Conservation (phyloP, 2,113 vertebrate species). For the Typhlomys cinereus region DNA sequence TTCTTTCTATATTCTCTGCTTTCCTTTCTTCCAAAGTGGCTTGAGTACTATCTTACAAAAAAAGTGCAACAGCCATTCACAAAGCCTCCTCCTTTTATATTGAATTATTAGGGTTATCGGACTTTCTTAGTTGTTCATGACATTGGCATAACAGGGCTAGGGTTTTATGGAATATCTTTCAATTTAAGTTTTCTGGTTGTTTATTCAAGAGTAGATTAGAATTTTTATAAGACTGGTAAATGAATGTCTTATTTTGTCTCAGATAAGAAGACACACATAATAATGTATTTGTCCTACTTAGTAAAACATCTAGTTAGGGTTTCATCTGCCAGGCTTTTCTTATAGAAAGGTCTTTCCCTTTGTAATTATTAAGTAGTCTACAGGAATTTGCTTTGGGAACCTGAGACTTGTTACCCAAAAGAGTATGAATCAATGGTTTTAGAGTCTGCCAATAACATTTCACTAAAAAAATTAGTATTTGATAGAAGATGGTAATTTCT, state of each 20-base stretch:
- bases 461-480: background rate
- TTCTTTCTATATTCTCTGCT: too few relatives aligned
- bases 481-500: background rate
- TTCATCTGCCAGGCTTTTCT: background rate
- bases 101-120: background rate
- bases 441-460: background rate
- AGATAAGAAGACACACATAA: background rate
- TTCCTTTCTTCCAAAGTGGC: too few relatives aligned
- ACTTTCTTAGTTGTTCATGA: background rate
- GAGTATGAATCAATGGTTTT: slow-evolving; percentile 6
- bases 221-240: background rate
- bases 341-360: background rate
- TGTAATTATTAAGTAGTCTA: slow-evolving; percentile 40
- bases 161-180: background rate
- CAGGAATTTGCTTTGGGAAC: background rate
- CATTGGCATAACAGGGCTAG: background rate
- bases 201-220: background rate
- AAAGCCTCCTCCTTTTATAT: background rate
- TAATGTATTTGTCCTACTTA: background rate
- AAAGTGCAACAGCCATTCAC: background rate
- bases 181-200: slow-evolving; percentile 35
- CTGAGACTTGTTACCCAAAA: background rate
- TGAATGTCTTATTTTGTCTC: background rate
- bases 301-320: background rate
- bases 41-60: too few relatives aligned